Base-by-base conservation (phyloP, 2,113 vertebrate genomes). In the Sinocyclocheilus rhinocerous region DNA sequence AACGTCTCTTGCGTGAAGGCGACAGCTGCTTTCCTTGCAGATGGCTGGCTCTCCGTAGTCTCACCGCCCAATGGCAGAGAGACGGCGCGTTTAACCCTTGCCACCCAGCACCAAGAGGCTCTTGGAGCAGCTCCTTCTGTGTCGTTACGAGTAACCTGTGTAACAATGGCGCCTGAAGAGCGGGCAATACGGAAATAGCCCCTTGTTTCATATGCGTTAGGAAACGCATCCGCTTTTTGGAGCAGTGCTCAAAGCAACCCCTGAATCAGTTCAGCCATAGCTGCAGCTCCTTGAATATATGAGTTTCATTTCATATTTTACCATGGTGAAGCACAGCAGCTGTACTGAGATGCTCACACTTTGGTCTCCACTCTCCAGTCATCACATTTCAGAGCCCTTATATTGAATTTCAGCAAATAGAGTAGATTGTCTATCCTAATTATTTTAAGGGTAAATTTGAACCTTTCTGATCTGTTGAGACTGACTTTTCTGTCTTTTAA, bases 1-100 rank as follows among this genome's bases (percentile, higher is more conserved):
- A 85, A 88, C 84, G 90, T 90, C 89, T 92, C 89, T 91, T 89
- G 89, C 86, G 85, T 78, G 88, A 90, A 89, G 91, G 86, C 89
- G 84, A 89, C 87, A 84, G 80, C 59, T 85, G 82, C 67, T 83
- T 83, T 78, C 42, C 82, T 82, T 88, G 90, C 76, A 55, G 86
- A 91, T 90, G 91, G 93, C 79, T 90, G 91, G 91, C 93, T 94
- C 90, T 92, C 86, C 89, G 91, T 90, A 93, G 94, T 94, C 90
- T 94, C 93, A 91, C 91, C 93, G 69, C 45, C 85, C 89, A 82
- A 86, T 67, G 88, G 88, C 87, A 91, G 91, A 88, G 84, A 84
- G 78, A 63, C 79, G 63, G 77, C 80, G 65, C 50, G 70, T 85
- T 95, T 95, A 95, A 95, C 95, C 92, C 92, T 82, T 94, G 48